Conservation (phyloP, 2,888 invertebrate genomes). For the Blera fallax region DNA sequence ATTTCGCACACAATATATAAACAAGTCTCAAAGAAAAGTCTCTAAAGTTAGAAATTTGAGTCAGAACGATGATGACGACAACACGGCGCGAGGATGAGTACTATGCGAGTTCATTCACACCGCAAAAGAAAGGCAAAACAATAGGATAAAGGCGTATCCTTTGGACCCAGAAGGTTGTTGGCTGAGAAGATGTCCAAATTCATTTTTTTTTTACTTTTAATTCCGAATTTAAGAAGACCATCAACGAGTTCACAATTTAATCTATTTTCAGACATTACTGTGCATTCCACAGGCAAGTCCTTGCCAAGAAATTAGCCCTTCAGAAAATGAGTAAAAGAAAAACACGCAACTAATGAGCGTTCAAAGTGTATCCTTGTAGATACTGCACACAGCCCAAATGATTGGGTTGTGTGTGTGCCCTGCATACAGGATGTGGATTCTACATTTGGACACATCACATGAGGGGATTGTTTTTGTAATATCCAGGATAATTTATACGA, state of each 20-base stretch:
- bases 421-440: neutral
- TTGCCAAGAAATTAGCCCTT: slow-evolving; percentile 54
- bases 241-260: slow-evolving; percentile 49
- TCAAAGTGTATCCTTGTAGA: slow-evolving; percentile 20
- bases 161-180: slow-evolving; percentile 34
- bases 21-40: too few species aligned
- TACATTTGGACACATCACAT: slow-evolving; percentile 21
- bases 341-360: slow-evolving; percentile 57
- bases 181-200: slow-evolving; percentile 43
- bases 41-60: too few species aligned
- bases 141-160: slow-evolving; percentile 30
- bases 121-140: slow-evolving; percentile 39
- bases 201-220: slow-evolving; percentile 61
- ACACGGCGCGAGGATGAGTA: slow-evolving; percentile 10
- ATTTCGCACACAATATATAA: slow-evolving; percentile 1
- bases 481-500: slow-evolving; percentile 27
- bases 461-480: neutral
- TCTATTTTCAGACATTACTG: slow-evolving; percentile 28
- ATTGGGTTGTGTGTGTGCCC: slow-evolving; percentile 34
- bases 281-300: slow-evolving; percentile 8
- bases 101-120: slow-evolving; percentile 63
- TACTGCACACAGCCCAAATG: neutral
- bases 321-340: slow-evolving; percentile 15
- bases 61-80: slow-evolving; percentile 18
- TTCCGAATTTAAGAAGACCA: slow-evolving; percentile 54